Base-by-base conservation (phyloP, 2,113 vertebrate genomes). In the Malurus cyaneus region DNA sequence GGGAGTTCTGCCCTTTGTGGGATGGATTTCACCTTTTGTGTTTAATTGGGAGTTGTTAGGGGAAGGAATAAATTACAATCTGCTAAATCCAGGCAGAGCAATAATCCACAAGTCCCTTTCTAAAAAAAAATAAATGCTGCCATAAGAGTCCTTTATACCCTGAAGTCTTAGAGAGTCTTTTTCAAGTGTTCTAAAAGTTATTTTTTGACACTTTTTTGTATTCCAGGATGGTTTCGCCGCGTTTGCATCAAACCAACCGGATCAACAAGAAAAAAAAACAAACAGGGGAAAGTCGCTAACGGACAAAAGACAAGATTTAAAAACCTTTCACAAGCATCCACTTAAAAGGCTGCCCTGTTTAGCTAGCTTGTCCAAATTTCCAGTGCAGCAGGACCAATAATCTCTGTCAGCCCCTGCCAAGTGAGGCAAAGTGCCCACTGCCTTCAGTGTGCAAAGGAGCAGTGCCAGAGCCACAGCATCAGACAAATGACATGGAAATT, bases 261-360 rank as follows among this genome's bases (percentile, higher is more conserved):
- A 96, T 73, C 74, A 91, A 84, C 66, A 71, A 87, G 49, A 71
- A 86, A 78, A 78, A n/a, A n/a, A 86, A 86, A 42, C 66, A 91
- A 91, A 65, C 54, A 79, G 34, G 17, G 44, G 21, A 88, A 95
- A 81, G 56, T 49, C 14, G 2, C 76, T 86, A 85, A 80, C 61
- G 78, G 70, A 94, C 64, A 90, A 90, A 88, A 77, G 42, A 67
- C 52, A 88, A 89, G 92, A 92, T 92, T 89, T 89, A 73, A 93
- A 94, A 94, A 77, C 70, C 66, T 89, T 87, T 94, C 89, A 91
- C 70, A 89, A 80, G 46, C 73, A 92, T 62, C 54, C 81, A 81
- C 84, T 93, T 95, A 61, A 91, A 95, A 92, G 87, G 70, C 78
- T 23, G 26, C n/a, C 66, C 29, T 87, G 66, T 96, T 97, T 91